A percentile compares a stretch with the other conserved stretches of the same genome.
phyloP scores from a whole-genome alignment of 2,888 invertebrate genomes.

The Rhabditoides inermis region DNA sequence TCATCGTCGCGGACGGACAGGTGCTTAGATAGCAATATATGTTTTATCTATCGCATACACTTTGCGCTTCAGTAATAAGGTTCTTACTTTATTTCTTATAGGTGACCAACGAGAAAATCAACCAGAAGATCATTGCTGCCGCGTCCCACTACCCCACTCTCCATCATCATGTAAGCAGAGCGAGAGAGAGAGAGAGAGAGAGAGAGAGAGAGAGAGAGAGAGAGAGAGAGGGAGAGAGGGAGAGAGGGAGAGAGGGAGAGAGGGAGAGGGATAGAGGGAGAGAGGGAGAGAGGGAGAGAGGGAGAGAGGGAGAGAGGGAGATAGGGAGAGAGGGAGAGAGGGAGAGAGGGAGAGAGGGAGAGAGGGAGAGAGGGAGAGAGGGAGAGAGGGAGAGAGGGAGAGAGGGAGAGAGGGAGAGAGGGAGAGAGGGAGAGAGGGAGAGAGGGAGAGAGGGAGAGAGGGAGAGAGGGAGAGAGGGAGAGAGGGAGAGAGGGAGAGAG shows the following conservation, averaged over 20 bases:
- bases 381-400: slow-evolving; percentile 59
- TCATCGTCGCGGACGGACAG: slow-evolving; percentile 58
- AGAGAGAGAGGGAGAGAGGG: slow-evolving; percentile 59
- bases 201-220: too few relatives aligned
- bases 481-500: slow-evolving; percentile 58
- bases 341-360: slow-evolving; percentile 59
- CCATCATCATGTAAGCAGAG: slow-evolving; percentile 55
- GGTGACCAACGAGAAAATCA: slow-evolving; percentile 55
- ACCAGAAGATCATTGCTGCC: slow-evolving; percentile 55
- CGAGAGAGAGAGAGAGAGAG: slow-evolving; percentile 59
- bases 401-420: slow-evolving; percentile 58
- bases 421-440: slow-evolving; percentile 58
- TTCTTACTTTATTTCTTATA: slow-evolving; percentile 1
- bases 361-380: slow-evolving; percentile 58
- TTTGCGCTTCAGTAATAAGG: background rate
- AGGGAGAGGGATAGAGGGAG: slow-evolving; percentile 59
- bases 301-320: slow-evolving; percentile 58
- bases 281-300: slow-evolving; percentile 57
- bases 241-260: slow-evolving; percentile 57
- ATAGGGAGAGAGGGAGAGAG: too few relatives aligned
- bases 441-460: slow-evolving; percentile 59
- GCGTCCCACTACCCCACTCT: slow-evolving; percentile 57
- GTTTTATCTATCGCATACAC: background rate
- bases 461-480: slow-evolving; percentile 58
- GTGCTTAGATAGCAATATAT: slow-evolving; percentile 5